phyloP scores from a whole-genome alignment of 1,140 invertebrate species.

The Oryctes rhinoceros region DNA sequence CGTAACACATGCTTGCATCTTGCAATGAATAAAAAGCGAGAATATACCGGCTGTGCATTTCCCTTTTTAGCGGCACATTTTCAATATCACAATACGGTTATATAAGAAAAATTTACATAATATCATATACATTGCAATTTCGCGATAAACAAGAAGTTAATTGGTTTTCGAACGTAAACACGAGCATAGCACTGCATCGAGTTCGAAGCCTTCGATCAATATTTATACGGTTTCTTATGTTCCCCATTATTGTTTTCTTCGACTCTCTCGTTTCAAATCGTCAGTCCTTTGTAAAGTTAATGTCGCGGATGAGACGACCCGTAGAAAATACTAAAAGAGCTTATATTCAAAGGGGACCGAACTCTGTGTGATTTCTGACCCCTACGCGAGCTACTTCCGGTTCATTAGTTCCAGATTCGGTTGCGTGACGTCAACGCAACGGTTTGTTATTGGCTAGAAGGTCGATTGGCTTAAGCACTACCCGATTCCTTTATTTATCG shows the following conservation, averaged over 20 bases:
- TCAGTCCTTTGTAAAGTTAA: not conserved
- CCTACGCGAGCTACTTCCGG: slow-evolving; percentile 6
- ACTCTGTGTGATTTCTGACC: not conserved
- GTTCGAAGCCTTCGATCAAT: not conserved
- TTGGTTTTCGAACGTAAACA: not conserved
- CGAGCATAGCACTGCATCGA: not conserved
- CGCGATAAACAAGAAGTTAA: not conserved
- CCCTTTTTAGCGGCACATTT: too few species aligned
- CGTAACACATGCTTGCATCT: too few species aligned
- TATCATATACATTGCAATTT: too few species aligned
- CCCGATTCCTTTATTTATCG: not conserved
- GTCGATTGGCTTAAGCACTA: slow-evolving; percentile 8
- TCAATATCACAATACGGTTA: too few species aligned
- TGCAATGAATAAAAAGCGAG: too few species aligned
- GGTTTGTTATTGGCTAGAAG: not conserved
- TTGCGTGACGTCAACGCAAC: not conserved
- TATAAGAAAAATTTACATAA: too few species aligned
- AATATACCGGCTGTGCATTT: too few species aligned
- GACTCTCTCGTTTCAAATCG: not conserved
- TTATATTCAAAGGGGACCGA: slow-evolving; percentile 12
- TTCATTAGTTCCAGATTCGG: slow-evolving; percentile 21
- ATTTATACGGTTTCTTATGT: not conserved
- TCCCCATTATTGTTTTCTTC: not conserved
- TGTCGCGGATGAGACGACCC: not conserved
- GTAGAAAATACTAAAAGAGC: slow-evolving; percentile 15